Conservation (phyloP, 1,140 invertebrate genomes). For the Centruroides vittatus region DNA sequence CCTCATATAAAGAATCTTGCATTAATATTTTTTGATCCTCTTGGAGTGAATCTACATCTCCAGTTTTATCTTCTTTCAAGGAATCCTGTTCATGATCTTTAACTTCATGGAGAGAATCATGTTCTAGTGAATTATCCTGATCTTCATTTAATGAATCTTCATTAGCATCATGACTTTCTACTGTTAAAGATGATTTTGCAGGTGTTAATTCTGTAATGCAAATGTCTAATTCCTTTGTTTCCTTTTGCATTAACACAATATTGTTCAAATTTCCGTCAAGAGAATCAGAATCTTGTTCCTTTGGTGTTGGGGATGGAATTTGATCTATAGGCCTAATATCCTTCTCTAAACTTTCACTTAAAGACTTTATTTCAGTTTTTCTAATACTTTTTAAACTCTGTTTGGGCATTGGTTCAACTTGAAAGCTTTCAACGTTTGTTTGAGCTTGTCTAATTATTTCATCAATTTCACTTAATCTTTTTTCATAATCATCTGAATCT, state of each 20-base stretch:
- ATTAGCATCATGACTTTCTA: conserved; percentile 10
- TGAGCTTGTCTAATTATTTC: conserved; percentile 42
- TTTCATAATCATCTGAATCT: conserved; percentile 46
- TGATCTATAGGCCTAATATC: too few relatives aligned
- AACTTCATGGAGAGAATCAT: conserved; percentile 12
- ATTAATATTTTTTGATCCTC: conserved; percentile 6
- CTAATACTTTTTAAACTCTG: background rate
- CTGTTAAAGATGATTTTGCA: conserved; percentile 22
- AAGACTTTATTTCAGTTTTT: background rate
- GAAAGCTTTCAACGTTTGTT: background rate
- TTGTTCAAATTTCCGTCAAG: too few relatives aligned
- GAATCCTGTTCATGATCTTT: conserved; percentile 7
- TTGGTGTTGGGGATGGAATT: too few relatives aligned
- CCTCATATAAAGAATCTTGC: conserved; percentile 10
- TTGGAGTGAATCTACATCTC: conserved; percentile 11
- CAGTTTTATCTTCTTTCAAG: conserved; percentile 5
- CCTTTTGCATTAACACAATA: too few relatives aligned
- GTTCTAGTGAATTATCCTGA: conserved; percentile 7
- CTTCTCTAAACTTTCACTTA: too few relatives aligned
- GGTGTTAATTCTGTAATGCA: too few relatives aligned
- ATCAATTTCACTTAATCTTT: conserved; percentile 54
- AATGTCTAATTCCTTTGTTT: too few relatives aligned
- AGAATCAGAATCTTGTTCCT: too few relatives aligned
- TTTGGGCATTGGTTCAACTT: background rate
- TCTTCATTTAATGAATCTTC: conserved; percentile 11